Conservation (phyloP, 2,113 vertebrate species). For the Sula dactylatra region DNA sequence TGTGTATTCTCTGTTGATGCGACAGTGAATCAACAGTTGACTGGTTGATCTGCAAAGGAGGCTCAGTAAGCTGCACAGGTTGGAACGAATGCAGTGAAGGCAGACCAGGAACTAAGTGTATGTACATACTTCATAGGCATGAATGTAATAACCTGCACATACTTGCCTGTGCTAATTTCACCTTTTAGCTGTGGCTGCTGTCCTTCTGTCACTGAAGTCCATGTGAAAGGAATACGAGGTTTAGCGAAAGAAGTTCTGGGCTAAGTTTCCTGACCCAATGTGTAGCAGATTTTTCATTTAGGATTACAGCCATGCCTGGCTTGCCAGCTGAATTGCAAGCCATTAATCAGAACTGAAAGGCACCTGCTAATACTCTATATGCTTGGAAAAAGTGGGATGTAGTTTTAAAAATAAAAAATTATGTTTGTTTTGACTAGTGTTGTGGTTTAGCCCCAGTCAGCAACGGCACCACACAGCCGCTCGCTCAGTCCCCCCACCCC, state of each 20-base stretch:
- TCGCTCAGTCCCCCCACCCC: no score
- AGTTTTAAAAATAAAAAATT: neutral
- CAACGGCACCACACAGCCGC: no score
- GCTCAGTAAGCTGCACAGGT: neutral
- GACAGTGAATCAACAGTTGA: neutral
- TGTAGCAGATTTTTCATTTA: neutral
- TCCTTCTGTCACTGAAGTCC: neutral
- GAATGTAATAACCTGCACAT: neutral
- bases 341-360: neutral
- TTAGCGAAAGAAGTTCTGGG: neutral
- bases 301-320: neutral
- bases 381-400: neutral
- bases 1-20: neutral
- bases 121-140: neutral
- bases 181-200: neutral
- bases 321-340: neutral
- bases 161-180: neutral
- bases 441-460: no score
- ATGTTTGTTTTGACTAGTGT: neutral
- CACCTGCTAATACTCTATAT: neutral
- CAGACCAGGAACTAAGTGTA: neutral
- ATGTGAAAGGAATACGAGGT: neutral
- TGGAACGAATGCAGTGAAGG: neutral
- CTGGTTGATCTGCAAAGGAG: neutral
- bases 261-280: neutral